A percentile compares a stretch with the other conserved stretches of the same genome.
Conservation (phyloP, 2,888 invertebrate genomes). For the Thelaira solivaga region DNA sequence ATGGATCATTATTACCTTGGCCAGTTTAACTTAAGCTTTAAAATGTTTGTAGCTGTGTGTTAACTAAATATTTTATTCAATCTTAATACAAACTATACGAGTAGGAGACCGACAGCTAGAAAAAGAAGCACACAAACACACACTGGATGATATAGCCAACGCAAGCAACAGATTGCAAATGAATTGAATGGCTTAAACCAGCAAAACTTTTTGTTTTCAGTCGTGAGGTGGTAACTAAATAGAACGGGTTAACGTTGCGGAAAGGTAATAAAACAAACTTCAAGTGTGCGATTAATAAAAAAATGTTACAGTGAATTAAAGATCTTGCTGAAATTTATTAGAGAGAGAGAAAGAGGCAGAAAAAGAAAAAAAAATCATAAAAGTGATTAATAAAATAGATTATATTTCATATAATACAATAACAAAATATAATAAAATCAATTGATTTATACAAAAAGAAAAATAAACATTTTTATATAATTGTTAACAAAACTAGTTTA, state of each 20-base stretch:
- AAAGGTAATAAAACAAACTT: slow-evolving; percentile 61
- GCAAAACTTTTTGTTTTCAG: slow-evolving; percentile 64
- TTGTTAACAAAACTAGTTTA: slow-evolving; percentile 57
- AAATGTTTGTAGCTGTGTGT: slow-evolving; percentile 54
- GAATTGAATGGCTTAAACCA: slow-evolving; percentile 57
- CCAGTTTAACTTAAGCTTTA: slow-evolving; percentile 54
- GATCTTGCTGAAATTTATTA: neutral
- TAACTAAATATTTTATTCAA: slow-evolving; percentile 35
- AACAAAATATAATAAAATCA: no score
- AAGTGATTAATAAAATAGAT: slow-evolving; percentile 14
- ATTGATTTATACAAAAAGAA: no score
- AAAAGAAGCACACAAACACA: slow-evolving; percentile 21
- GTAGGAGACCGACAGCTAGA: slow-evolving; percentile 1
- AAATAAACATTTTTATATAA: no score
- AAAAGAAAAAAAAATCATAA: neutral
- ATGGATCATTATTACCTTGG: slow-evolving; percentile 46
- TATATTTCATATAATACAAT: neutral
- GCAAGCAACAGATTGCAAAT: slow-evolving; percentile 54
- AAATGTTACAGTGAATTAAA: slow-evolving; percentile 16
- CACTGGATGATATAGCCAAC: slow-evolving; percentile 32
- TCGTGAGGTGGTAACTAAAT: slow-evolving; percentile 72
- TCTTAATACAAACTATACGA: slow-evolving; percentile 15
- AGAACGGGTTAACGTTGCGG: slow-evolving; percentile 71
- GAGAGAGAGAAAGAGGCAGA: neutral
- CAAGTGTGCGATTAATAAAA: slow-evolving; percentile 6